Conservation (phyloP, 2,888 invertebrate genomes). For the Conistra vaccinii region DNA sequence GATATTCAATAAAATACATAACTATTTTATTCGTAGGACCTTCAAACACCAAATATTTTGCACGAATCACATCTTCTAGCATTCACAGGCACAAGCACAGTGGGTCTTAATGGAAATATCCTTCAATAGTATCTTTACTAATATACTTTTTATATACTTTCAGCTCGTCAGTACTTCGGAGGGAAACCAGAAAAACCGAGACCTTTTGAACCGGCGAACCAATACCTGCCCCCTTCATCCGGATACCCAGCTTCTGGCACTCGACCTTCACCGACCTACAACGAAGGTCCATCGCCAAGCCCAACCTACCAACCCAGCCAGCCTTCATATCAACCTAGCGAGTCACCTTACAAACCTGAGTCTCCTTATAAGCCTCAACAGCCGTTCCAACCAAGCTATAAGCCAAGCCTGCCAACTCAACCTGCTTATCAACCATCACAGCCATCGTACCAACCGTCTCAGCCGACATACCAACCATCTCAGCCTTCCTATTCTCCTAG, state of each 20-base stretch:
- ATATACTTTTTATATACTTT: conserved; percentile 68
- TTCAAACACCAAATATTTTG: conserved; percentile 28
- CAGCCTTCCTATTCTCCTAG: conserved; percentile 75
- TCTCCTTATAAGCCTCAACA: conserved; percentile 58
- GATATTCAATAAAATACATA: not conserved
- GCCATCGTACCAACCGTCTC: conserved; percentile 67
- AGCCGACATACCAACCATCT: conserved; percentile 69
- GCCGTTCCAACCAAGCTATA: conserved; percentile 60
- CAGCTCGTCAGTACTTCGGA: conserved; percentile 93
- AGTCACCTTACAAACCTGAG: conserved; percentile 59
- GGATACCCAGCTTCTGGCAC: conserved; percentile 85
- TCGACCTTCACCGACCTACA: conserved; percentile 84
- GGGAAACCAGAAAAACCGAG: conserved; percentile 93
- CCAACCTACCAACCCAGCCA: conserved; percentile 66
- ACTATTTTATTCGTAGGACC: not conserved
- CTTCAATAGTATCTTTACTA: conserved; percentile 14
- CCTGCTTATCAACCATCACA: conserved; percentile 66
- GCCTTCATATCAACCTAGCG: conserved; percentile 65
- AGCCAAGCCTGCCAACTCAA: conserved; percentile 60
- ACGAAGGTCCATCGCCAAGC: conserved; percentile 80
- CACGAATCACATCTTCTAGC: conserved; percentile 52
- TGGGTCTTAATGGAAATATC: conserved; percentile 41
- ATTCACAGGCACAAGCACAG: conserved; percentile 66
- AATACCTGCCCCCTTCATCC: conserved; percentile 81
- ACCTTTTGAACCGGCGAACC: conserved; percentile 91